Conservation (phyloP, 1,140 invertebrate genomes). For the Neodiprion virginianus region DNA sequence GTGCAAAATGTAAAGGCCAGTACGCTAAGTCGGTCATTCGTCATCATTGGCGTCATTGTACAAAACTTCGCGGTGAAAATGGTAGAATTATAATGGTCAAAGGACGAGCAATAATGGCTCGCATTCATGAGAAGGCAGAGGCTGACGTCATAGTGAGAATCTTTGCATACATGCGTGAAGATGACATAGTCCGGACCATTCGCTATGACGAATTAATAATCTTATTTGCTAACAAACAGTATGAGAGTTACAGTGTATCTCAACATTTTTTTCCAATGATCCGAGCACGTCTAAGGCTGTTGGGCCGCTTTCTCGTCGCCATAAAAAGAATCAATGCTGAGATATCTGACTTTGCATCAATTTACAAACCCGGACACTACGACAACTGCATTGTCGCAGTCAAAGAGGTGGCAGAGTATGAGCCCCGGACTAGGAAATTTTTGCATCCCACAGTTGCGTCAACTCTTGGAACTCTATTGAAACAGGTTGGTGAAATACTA, state of each 20-base stretch:
- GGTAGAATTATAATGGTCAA: conserved; percentile 8
- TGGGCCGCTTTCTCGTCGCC: conserved; percentile 16
- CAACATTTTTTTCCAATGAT: conserved; percentile 29
- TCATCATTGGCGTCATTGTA: conserved; percentile 17
- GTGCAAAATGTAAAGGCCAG: conserved; percentile 24
- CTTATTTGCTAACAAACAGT: conserved; percentile 24
- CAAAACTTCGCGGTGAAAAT: background rate
- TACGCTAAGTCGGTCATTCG: conserved; percentile 4
- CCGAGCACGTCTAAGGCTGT: conserved; percentile 20
- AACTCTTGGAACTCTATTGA: conserved; percentile 19
- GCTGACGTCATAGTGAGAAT: conserved; percentile 15
- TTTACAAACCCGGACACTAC: conserved; percentile 17
- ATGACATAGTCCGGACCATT: conserved; percentile 27
- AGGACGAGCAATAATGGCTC: background rate
- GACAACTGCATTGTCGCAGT: conserved; percentile 2
- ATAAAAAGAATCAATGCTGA: conserved; percentile 4
- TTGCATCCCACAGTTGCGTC: conserved; percentile 20
- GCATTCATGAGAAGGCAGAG: conserved; percentile 16
- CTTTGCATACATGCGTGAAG: conserved; percentile 28
- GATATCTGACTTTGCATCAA: conserved; percentile 10
- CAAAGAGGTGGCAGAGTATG: conserved; percentile 3
- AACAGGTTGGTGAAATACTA: conserved; percentile 17
- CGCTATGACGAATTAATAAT: conserved; percentile 34
- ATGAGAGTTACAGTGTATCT: conserved; percentile 24
- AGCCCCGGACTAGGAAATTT: conserved; percentile 18